A percentile compares a stretch with the other conserved stretches of the same genome.
These are phyloP conservation scores for Dorcus hopei DNA, from an alignment of 2,888 invertebrate species.

Conservation along the genomic window DNA sequence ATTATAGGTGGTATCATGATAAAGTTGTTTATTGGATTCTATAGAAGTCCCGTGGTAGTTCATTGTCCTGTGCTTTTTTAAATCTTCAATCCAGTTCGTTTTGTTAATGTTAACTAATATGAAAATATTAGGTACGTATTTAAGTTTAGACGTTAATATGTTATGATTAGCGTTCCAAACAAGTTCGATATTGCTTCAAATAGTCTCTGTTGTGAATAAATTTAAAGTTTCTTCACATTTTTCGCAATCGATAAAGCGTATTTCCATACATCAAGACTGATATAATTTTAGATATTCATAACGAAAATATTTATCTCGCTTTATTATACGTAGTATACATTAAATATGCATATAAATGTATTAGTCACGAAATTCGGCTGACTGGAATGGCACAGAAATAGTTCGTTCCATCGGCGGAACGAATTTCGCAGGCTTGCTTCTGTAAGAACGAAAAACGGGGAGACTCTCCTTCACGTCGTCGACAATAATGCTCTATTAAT, in stretches of 20 bases:
- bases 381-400: background rate
- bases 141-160: too few relatives aligned
- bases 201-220: too few relatives aligned
- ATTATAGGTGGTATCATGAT: too few relatives aligned
- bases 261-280: background rate
- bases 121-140: too few relatives aligned
- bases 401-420: background rate
- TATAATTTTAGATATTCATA: background rate
- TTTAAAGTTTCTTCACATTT: background rate
- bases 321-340: background rate
- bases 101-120: too few relatives aligned
- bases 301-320: slow-evolving; percentile 1
- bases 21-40: too few relatives aligned
- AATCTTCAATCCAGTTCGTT: too few relatives aligned
- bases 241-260: background rate
- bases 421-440: background rate
- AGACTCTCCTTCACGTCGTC: background rate
- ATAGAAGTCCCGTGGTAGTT: too few relatives aligned
- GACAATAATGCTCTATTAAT: background rate
- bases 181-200: too few relatives aligned
- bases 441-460: background rate
- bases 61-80: too few relatives aligned
- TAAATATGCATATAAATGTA: slow-evolving; percentile 1
- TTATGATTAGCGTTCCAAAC: too few relatives aligned
- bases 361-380: background rate